phyloP scores from a whole-genome alignment of 2,888 invertebrate genomes.

The Dicyrtomina minuta region DNA sequence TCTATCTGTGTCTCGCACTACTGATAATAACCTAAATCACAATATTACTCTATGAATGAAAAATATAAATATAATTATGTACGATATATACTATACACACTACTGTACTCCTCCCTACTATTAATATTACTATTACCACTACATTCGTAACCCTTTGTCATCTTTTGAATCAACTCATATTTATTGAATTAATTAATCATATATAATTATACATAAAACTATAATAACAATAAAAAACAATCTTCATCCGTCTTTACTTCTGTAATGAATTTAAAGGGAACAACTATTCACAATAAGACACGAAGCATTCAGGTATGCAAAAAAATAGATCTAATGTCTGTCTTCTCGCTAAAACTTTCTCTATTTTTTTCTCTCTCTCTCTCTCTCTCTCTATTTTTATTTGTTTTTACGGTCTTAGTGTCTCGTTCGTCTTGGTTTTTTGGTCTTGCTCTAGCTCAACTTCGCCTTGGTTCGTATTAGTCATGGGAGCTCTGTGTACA shows the following conservation, averaged over 20 bases:
- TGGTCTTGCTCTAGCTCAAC: too few relatives aligned
- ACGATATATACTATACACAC: too few relatives aligned
- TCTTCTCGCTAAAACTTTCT: neutral
- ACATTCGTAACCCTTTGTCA: constrained; percentile 3
- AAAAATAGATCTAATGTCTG: neutral
- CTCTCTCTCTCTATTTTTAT: neutral
- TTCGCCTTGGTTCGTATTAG: too few relatives aligned
- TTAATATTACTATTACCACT: neutral
- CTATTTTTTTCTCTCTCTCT: neutral
- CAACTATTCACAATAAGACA: constrained; percentile 49
- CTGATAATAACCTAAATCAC: neutral
- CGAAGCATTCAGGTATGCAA: constrained; percentile 38
- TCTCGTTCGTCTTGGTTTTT: too few relatives aligned
- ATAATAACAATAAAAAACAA: neutral
- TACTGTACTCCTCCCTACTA: neutral
- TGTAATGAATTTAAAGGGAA: constrained; percentile 40
- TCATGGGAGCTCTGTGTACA: too few relatives aligned
- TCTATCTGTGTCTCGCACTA: neutral
- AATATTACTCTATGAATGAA: too few relatives aligned
- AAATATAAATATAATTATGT: too few relatives aligned
- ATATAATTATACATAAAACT: too few relatives aligned
- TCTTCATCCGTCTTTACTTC: constrained; percentile 14
- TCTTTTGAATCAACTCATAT: constrained; percentile 7
- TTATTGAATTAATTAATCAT: too few relatives aligned
- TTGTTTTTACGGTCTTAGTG: neutral